Conservation (phyloP, 1,140 invertebrate species). For the Heliothis subflexa region DNA sequence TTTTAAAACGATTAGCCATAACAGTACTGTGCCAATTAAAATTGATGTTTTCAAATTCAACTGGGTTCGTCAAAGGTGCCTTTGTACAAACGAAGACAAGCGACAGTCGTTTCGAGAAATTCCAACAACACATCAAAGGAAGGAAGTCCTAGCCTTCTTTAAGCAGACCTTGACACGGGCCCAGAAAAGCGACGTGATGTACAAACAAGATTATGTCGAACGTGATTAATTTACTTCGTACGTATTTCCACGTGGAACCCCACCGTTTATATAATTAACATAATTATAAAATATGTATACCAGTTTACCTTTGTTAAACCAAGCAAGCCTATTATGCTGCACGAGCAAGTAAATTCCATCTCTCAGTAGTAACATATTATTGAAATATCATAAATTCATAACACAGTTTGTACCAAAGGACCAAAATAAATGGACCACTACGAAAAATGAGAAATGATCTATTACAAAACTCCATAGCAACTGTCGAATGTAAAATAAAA, state of each 20-base stretch:
- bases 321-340: too few relatives aligned
- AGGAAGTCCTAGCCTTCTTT: not conserved
- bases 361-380: too few relatives aligned
- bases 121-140: not conserved
- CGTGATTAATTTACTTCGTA: conserved; percentile 15
- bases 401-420: not conserved
- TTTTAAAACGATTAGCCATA: not conserved
- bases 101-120: too few relatives aligned
- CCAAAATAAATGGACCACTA: not conserved
- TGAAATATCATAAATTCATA: too few relatives aligned
- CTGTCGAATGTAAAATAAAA: conserved; percentile 2
- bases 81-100: too few relatives aligned
- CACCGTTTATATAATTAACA: not conserved
- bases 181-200: conserved; percentile 6
- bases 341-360: too few relatives aligned
- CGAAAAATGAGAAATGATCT: not conserved
- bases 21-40: too few relatives aligned
- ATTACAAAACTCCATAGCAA: not conserved
- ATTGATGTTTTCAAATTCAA: too few relatives aligned
- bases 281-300: too few relatives aligned
- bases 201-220: conserved; percentile 4
- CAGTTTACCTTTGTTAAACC: too few relatives aligned
- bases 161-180: conserved; percentile 8
- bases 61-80: too few relatives aligned
- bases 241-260: not conserved